Percentiles rank a stretch among this genome's conserved stretches.
phyloP scores from a whole-genome alignment of 2,113 vertebrate species.

The Desmodus rotundus region DNA sequence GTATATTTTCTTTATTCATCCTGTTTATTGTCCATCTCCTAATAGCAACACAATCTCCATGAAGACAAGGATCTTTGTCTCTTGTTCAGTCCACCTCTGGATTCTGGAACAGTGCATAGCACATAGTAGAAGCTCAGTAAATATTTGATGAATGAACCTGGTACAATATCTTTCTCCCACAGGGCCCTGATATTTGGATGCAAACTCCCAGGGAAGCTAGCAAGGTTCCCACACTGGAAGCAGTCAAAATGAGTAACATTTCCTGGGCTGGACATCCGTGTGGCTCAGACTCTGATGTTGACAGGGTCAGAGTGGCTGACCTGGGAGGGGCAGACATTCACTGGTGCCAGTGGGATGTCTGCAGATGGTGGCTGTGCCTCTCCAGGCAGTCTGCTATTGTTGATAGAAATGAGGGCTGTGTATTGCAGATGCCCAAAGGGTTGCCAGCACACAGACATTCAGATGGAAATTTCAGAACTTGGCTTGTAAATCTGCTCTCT shows the following conservation, averaged over 20 bases:
- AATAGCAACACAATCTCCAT: accelerated
- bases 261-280: neutral
- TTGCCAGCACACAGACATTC: neutral
- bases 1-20: neutral
- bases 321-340: neutral
- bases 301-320: neutral
- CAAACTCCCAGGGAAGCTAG: neutral
- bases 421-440: neutral
- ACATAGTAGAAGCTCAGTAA: neutral
- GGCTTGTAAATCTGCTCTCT: constrained; percentile 45
- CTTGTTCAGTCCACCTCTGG: neutral
- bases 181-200: neutral
- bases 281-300: neutral
- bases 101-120: neutral
- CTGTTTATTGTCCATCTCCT: neutral
- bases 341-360: neutral
- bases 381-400: neutral
- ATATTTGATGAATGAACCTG: neutral
- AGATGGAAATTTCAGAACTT: constrained; percentile 27
- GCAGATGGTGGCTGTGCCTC: neutral
- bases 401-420: neutral
- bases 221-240: neutral
- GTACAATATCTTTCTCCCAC: neutral
- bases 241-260: too few species aligned
- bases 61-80: neutral